A percentile compares a stretch with the other conserved stretches of the same genome.
Evolutionary conservation across 2,113 vertebrate genomes (phyloP).

Genomic region (Erythrocebus patas): DNA sequence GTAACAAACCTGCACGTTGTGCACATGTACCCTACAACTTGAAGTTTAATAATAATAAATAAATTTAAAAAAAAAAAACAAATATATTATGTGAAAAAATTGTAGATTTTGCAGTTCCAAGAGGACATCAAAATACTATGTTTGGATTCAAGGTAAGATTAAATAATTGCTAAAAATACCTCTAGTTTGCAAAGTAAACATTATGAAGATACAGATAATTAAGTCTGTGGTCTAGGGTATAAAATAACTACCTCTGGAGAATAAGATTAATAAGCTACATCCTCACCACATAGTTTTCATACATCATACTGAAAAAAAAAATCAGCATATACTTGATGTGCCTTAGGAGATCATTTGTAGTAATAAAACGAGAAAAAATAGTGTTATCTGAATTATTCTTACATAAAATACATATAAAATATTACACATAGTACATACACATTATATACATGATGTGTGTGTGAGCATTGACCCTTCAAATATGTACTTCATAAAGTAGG

Average conservation of each 20-base stretch:
- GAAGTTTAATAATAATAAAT: no score
- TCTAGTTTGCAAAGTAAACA: slow-evolving; percentile 1
- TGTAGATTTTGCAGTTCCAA: not conserved
- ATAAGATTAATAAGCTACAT: not conserved
- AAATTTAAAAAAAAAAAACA: no score
- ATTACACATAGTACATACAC: not conserved
- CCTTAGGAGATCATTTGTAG: not conserved
- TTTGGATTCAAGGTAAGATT: not conserved
- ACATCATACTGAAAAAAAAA: not conserved
- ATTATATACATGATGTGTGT: not conserved
- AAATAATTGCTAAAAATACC: slow-evolving; percentile 17
- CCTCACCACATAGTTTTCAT: not conserved
- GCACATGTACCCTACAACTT: no score
- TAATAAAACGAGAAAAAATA: not conserved
- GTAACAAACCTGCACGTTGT: no score
- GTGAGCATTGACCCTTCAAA: not conserved
- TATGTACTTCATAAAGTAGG: not conserved
- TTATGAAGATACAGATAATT: not conserved
- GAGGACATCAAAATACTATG: not conserved
- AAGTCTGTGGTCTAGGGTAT: not conserved
- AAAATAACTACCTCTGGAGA: not conserved
- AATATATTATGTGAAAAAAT: not conserved
- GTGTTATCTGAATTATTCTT: not conserved
- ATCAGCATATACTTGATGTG: not conserved
- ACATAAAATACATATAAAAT: not conserved